These are phyloP conservation scores for Notothenia coriiceps DNA, from an alignment of 2,113 vertebrate species.

Conservation along the genomic window DNA sequence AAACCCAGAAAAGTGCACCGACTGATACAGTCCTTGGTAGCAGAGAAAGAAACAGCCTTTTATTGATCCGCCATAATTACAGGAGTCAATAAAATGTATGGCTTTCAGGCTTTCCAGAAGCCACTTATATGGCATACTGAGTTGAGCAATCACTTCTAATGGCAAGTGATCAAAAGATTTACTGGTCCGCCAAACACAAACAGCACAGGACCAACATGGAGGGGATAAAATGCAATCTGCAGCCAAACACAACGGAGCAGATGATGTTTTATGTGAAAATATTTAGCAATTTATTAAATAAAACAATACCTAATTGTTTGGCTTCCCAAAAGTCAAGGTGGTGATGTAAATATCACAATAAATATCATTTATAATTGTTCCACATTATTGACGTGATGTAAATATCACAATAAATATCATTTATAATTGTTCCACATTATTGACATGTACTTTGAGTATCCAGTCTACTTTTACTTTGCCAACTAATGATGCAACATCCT, in stretches of 20 bases:
- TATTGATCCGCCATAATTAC: conserved; percentile 82
- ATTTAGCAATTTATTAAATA: conserved; percentile 24
- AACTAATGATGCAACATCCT: neutral
- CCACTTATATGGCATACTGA: conserved; percentile 62
- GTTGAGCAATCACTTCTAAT: conserved; percentile 71
- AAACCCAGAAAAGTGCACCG: conserved; percentile 12
- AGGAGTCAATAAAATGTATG: conserved; percentile 76
- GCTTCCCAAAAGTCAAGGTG: conserved; percentile 16
- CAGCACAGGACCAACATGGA: conserved; percentile 34
- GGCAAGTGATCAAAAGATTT: conserved; percentile 66
- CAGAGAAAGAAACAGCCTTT: conserved; percentile 66
- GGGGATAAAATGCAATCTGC: conserved; percentile 46
- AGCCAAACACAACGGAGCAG: conserved; percentile 36
- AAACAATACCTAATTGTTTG: conserved; percentile 1
- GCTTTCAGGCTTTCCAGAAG: conserved; percentile 62
- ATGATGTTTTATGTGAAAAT: conserved; percentile 12
- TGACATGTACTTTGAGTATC: neutral
- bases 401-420: conserved; percentile 16
- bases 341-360: conserved; percentile 14
- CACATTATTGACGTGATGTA: no score
- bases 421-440: neutral
- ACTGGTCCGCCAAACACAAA: conserved; percentile 53
- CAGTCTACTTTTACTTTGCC: neutral
- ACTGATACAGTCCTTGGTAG: conserved; percentile 19
- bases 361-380: neutral